A percentile compares a stretch with the other conserved stretches of the same genome.
Conservation (phyloP, 2,797 vertebrate species). For the Tragopan temminckii region DNA sequence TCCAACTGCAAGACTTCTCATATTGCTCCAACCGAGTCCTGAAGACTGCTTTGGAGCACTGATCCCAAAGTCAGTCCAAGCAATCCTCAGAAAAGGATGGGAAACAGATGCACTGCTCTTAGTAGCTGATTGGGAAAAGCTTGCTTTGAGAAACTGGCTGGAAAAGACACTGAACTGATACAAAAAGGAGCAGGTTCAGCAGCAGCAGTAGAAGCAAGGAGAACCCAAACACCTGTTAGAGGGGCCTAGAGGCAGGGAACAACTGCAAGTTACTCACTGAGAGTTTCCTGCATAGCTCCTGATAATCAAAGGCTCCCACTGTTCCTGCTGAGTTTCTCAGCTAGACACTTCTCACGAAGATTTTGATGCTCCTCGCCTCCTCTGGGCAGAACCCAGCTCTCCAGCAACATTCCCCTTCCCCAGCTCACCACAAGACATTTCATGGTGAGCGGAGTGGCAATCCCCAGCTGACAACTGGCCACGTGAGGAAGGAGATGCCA, state of each 20-base stretch:
- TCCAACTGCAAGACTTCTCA: not conserved
- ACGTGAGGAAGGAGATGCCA: not conserved
- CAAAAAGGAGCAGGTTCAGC: not conserved
- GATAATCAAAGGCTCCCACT: not conserved
- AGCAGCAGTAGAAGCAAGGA: not conserved
- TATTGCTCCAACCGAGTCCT: fast-evolving
- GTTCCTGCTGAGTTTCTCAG: not conserved
- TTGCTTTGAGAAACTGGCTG: not conserved
- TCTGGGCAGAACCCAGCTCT: not conserved
- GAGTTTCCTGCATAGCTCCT: not conserved
- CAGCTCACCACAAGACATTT: not conserved
- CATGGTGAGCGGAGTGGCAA: not conserved
- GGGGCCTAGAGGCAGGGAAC: not conserved
- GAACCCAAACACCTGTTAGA: not conserved
- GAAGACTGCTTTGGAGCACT: not conserved
- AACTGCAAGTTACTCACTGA: fast-evolving
- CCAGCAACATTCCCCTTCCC: not conserved
- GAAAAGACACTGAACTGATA: not conserved
- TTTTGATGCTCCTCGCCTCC: not conserved
- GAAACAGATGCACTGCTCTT: not conserved
- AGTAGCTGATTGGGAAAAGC: not conserved
- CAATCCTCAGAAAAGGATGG: not conserved
- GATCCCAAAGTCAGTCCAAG: not conserved
- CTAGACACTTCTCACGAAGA: too few species aligned
- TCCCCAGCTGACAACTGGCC: not conserved